Evolutionary conservation across 1,140 invertebrate genomes (phyloP).

Genomic region (Acromyrmex echinatior): DNA sequence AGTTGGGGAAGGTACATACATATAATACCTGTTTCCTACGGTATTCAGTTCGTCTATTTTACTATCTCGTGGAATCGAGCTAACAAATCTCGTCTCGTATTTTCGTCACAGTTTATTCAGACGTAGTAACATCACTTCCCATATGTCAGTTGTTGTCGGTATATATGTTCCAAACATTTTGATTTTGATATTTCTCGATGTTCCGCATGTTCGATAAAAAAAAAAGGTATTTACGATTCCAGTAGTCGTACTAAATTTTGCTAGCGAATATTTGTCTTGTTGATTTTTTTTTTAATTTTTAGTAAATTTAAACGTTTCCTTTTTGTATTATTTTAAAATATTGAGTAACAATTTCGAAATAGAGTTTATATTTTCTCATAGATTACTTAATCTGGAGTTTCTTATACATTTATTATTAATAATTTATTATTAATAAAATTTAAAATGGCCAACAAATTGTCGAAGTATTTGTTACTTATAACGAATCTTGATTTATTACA

Average conservation of each 20-base stretch:
- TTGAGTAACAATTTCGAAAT: neutral
- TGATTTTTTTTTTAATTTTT: neutral
- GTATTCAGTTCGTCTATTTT: constrained; percentile 20
- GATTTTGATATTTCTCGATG: constrained; percentile 31
- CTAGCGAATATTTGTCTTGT: neutral
- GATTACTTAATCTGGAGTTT: constrained; percentile 15
- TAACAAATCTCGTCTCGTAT: constrained; percentile 42
- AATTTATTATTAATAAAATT: constrained; percentile 1
- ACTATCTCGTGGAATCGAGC: neutral
- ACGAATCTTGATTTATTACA: neutral
- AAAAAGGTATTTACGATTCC: constrained; percentile 14
- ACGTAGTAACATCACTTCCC: constrained; percentile 33
- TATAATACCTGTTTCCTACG: neutral
- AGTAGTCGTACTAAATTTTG: neutral
- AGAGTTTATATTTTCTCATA: neutral
- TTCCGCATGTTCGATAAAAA: neutral
- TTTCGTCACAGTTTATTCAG: constrained; percentile 37
- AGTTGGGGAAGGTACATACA: neutral
- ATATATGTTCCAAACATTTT: constrained; percentile 39
- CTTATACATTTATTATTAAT: neutral
- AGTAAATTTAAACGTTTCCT: neutral
- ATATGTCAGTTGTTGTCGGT: constrained; percentile 43
- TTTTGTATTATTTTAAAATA: neutral
- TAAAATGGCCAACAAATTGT: neutral
- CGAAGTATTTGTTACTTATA: neutral